Evolutionary conservation across 2,113 vertebrate genomes (phyloP), one percentile per base, ranked within the genome.

Genomic region (Sander lucioperca): DNA sequence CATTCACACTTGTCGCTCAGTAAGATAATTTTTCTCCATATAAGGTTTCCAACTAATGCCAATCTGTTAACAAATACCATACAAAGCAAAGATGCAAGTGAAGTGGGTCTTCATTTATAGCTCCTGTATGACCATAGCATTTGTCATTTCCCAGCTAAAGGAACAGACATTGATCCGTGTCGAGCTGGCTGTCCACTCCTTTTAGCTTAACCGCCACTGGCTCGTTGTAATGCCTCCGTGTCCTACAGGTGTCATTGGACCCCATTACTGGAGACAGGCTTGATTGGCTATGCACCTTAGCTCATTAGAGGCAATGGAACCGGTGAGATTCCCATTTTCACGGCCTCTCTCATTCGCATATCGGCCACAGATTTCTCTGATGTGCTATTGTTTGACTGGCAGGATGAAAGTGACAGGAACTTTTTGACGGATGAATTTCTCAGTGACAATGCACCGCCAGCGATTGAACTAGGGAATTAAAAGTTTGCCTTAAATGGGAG

Each of bases 221-320:
- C 56, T 80, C 77, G 75, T 66, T 74, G 77, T 77, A 68, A 72
- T 45, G 74, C 72, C 56, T 4, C 69, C 5, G 58, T 79, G 81
- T 85, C 82, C 61, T 81, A 89, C 82, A 86, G 86, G 69, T 93
- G 91, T 90, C 88, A 87, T 85, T 90, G 86, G 79, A 75, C 36
- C 43, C 69, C 67, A 18, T 85, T 86, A 83, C 50, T 14, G 72
- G 51, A 67, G 77, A 80, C 57, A 66, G 66, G 74, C 77, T 57
- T 74, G 77, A 85, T 83, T 89, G 69, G 84, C 56, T 89, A 56
- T 78, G 78, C 78, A 79, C 77, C 64, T 62, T 13, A 16, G 56
- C 74, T 82, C 68, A 88, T 92, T 88, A 86, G 78, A 79, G 47
- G 47, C 78, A 54, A 64, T 76, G 70, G 86, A 86, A 84, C 8